A percentile compares a stretch with the other conserved stretches of the same genome.
phyloP scores from a whole-genome alignment of 2,113 vertebrate species.

The Odobenus rosmarus region DNA sequence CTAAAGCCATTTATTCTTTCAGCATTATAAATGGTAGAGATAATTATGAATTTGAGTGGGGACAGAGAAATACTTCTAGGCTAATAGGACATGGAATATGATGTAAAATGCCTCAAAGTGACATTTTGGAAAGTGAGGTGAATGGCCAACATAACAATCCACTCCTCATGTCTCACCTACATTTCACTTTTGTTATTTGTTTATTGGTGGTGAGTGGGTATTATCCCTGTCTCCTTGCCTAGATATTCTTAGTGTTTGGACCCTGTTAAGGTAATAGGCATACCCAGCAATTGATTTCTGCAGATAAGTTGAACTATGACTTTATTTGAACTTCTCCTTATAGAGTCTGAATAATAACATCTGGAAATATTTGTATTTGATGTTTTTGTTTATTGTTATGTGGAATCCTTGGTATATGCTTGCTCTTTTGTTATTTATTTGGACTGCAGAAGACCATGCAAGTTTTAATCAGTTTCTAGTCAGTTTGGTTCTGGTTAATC shows the following conservation, averaged over 20 bases:
- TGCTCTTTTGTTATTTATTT: slow-evolving; percentile 36
- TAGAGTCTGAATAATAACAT: not conserved
- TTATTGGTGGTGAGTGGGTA: not conserved
- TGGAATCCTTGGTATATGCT: not conserved
- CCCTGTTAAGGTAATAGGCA: not conserved
- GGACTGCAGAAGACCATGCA: not conserved
- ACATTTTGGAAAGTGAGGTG: not conserved
- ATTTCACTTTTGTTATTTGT: not conserved
- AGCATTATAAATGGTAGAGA: not conserved
- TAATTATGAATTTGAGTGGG: not conserved
- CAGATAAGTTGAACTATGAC: not conserved
- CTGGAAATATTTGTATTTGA: not conserved
- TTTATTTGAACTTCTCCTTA: not conserved
- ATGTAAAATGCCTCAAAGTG: not conserved
- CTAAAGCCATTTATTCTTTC: not conserved
- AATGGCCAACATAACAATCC: not conserved
- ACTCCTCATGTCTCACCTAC: not conserved
- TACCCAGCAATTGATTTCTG: not conserved
- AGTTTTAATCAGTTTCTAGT: not conserved
- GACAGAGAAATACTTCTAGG: not conserved
- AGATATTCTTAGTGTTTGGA: not conserved
- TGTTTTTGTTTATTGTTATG: not conserved
- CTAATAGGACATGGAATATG: not conserved
- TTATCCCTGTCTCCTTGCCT: not conserved
- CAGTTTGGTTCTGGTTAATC: not conserved